Conservation (phyloP, 2,113 vertebrate genomes). For the Ellobius talpinus region DNA sequence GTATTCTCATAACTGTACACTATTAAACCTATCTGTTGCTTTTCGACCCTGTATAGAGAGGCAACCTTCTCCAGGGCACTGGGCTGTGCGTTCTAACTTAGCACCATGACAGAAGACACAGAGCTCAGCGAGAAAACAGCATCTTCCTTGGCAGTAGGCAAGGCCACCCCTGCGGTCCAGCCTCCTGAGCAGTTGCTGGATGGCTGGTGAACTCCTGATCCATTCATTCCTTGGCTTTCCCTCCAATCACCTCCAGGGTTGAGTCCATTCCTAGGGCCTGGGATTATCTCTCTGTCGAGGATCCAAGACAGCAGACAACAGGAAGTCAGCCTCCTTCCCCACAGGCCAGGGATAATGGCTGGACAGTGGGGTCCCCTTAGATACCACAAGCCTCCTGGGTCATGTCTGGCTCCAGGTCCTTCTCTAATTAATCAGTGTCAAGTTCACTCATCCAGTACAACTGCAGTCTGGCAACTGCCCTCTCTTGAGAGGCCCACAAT, state of each 20-base stretch:
- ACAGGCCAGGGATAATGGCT: not conserved
- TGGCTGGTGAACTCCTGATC: not conserved
- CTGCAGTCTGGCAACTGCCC: not conserved
- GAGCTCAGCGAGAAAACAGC: accelerated
- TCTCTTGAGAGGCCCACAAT: not conserved
- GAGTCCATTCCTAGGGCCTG: not conserved
- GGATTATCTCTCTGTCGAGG: not conserved
- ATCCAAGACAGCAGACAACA: not conserved
- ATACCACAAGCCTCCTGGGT: not conserved
- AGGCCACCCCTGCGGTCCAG: not conserved
- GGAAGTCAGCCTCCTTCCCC: not conserved
- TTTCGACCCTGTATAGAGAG: not conserved
- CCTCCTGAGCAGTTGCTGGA: not conserved
- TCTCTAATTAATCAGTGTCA: not conserved
- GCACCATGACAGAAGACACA: not conserved
- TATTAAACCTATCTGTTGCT: not conserved
- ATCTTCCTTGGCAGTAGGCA: not conserved
- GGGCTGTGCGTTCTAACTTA: not conserved
- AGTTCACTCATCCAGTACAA: not conserved
- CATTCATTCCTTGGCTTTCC: not conserved
- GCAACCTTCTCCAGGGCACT: not conserved
- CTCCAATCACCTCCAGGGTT: not conserved
- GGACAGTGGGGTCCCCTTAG: not conserved
- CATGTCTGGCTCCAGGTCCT: not conserved
- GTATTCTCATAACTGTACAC: not conserved